A percentile compares a stretch with the other conserved stretches of the same genome.
phyloP scores from a whole-genome alignment of 1,140 invertebrate species.

The Yoshiicerus persimilis region DNA sequence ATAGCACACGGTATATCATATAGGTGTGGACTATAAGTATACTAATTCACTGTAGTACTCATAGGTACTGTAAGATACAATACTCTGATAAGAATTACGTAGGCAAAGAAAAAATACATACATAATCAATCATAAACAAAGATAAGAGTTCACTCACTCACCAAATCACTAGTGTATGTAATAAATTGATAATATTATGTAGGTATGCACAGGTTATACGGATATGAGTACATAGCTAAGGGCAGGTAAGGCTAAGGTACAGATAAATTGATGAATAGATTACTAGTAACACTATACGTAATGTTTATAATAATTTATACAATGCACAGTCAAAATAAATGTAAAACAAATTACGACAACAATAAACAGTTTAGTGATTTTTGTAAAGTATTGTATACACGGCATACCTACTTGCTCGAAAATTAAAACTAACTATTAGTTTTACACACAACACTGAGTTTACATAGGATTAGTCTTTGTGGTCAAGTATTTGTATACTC shows the following conservation, averaged over 20 bases:
- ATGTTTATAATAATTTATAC: not conserved
- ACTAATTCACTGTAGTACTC: not conserved
- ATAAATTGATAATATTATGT: not conserved
- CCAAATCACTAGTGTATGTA: not conserved
- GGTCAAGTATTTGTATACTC: not conserved
- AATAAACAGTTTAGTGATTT: not conserved
- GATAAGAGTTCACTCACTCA: conserved; percentile 16
- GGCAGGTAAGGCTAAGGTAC: not conserved
- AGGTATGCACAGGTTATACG: not conserved
- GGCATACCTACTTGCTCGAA: not conserved
- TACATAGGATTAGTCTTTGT: not conserved
- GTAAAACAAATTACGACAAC: not conserved
- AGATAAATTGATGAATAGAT: not conserved
- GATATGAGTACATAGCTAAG: not conserved
- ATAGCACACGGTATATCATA: no score
- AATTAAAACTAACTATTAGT: not conserved
- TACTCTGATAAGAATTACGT: not conserved
- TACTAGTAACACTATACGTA: not conserved
- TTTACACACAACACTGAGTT: not conserved
- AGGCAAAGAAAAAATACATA: not conserved
- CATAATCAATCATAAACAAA: not conserved
- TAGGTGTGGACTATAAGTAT: not conserved
- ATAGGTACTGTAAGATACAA: not conserved
- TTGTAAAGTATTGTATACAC: not conserved
- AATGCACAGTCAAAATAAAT: not conserved